Evolutionary conservation across 1,140 invertebrate species (phyloP), one percentile per base, ranked within the genome.

Genomic region (Palaemon carinicauda): DNA sequence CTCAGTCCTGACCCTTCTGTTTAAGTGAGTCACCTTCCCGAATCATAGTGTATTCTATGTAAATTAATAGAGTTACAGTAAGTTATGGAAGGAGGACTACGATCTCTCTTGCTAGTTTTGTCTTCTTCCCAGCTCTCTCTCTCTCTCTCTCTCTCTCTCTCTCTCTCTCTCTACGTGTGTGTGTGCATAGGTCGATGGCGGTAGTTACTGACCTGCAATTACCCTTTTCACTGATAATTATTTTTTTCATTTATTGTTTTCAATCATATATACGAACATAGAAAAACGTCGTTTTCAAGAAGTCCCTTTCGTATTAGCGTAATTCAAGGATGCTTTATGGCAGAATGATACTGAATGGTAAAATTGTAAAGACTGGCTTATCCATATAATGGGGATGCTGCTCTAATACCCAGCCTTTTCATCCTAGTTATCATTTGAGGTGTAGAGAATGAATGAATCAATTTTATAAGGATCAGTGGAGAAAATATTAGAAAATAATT

Each of bases 1-100:
- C 27, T 27, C 41, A 33, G 53, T 41, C 33, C 21, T 78, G 29
- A 80, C 53, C 56, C 4, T 51, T 17, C 56, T 19, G 31, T 15
- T 29, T 21, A 60, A 19, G 15, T 2, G 80, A 52, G 41, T 51
- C 53, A 7, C 51, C 15, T 1, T 0, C 17, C 17, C 19, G n/a
- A n/a, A 51, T 50, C 53, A 41, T 52, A 73, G 69, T 60, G 54
- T 41, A 31, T 51, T 82, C 69, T 21, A 73, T 73, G 65, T 53
- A 82, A 82, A 73, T 53, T 82, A 73, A 73, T 82, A 69, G 60
- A 82, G 50, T 82, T 82, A 73, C 10, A 15, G 21, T 50, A 82
- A 82, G 65, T 73, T 82, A 81, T 17, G 31, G 50, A 21, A 7
- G 21, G 74, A n/a, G 74, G 1, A 3, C 27, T 19, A 31, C 41